Base-by-base conservation (phyloP, 1,140 invertebrate species). In the Lycorma delicatula region DNA sequence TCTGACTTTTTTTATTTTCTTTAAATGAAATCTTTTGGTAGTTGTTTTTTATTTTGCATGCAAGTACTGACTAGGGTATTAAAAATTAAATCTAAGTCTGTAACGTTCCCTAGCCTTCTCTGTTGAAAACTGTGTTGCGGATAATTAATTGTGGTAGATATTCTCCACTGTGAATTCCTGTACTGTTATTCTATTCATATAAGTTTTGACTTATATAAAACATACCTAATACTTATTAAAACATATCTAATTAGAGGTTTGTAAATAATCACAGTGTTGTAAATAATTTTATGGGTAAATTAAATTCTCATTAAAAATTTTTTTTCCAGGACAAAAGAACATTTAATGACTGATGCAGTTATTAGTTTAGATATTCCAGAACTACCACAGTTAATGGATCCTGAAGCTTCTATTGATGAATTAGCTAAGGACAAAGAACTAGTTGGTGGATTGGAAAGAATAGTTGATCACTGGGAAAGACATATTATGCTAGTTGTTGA, bases 311-410 rank as follows among this genome's bases (percentile, higher is more conserved):
- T 25, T 23, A 22, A 4, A n/a, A 11, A 26, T 20, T 9, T 34
- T 36, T 36, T 31, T 31, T 38, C 13, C 60, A 84, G 82, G 82
- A 82, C 81, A 9, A 74, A 81, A 47, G 79, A 84, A 60, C 82
- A 86, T 63, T 74, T 84, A 13, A 80, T 84, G 62, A 80, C 78
- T 46, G 81, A 84, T 51, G 50, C 29, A 22, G 36, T 44, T 48
- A 78, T 82, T 22, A 75, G 82, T 31, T 64, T 87, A 16, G 80
- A 78, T 0, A 77, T 84, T 64, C 79, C 81, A 1, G 77, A 78
- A 28, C 72, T 81, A 26, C 64, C 74, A 1, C 71, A 75, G 28
- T 55, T 74, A 20, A 63, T 65, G 0, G 70, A 65, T 1, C 67
- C 70, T 54, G 68, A 67, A 44, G 63, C 66, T 46, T 65, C 66